Conservation (phyloP, 1,140 invertebrate genomes). For the Zophobas morio region DNA sequence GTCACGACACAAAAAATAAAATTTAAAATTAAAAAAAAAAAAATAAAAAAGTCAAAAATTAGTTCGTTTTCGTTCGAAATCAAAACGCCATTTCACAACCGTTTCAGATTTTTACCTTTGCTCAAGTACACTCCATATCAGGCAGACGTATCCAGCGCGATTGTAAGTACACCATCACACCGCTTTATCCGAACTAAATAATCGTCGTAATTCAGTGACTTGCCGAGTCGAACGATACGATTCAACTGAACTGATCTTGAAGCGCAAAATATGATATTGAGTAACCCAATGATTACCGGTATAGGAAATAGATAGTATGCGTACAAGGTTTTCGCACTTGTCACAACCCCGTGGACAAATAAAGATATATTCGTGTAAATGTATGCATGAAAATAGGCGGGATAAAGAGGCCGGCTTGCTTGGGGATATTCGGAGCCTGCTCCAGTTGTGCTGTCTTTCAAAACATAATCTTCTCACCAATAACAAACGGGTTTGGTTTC, state of each 20-base stretch:
- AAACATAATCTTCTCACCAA: constrained; percentile 18
- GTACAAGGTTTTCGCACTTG: constrained; percentile 19
- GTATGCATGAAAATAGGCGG: neutral
- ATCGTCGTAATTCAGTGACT: constrained; percentile 16
- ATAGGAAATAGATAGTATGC: constrained; percentile 23
- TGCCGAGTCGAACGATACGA: constrained; percentile 21
- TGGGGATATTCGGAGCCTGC: no score
- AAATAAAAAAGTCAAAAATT: no score
- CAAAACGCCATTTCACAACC: neutral
- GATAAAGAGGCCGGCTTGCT: no score
- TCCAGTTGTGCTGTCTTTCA: constrained; percentile 10
- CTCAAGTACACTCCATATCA: constrained; percentile 28
- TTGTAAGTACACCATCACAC: neutral
- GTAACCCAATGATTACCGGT: constrained; percentile 29
- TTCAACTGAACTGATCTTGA: constrained; percentile 35
- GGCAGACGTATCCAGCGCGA: neutral
- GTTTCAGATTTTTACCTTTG: neutral
- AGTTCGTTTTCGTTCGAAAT: neutral
- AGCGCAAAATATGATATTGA: constrained; percentile 42
- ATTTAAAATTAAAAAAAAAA: no score
- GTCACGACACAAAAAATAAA: no score
- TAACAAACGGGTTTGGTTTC: constrained; percentile 14
- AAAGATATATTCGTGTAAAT: constrained; percentile 9
- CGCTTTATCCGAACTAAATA: constrained; percentile 9
- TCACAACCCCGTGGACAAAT: constrained; percentile 21